Evolutionary conservation across 1,140 invertebrate genomes (phyloP), one percentile per base, ranked within the genome.

Genomic region (Ceratosolen fusciceps): DNA sequence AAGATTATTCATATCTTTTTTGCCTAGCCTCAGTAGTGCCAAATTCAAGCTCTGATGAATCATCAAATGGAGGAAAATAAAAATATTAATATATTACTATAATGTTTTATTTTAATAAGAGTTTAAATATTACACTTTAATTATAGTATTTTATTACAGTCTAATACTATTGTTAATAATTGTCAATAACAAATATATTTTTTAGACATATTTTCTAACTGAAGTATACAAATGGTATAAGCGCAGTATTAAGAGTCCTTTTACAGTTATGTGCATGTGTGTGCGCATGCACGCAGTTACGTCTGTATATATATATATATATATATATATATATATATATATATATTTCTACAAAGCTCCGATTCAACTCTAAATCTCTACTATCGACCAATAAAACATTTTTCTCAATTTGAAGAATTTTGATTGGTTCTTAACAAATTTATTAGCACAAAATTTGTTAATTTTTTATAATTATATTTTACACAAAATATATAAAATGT

Each of bases 201-300:
- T 85, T 86, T 86, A 84, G 83, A 83, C 29, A 80, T 80, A 79
- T 81, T 67, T 83, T 85, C 78, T 73, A 79, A 80, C 74, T 68
- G 71, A 80, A 81, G 76, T 79, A 76, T 79, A 84, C 60, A 82
- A 79, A 81, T 86, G 83, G 77, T 83, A 39, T 85, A 85, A 86
- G 65, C 26, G 67, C 85, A 87, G 86, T 86, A 87, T 87, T 87
- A 85, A 85, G 79, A 86, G 79, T 79, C 74, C 84, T 86, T 83
- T 24, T 80, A 1, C 7, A 47, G n/a, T n/a, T n/a, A n/a, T n/a
- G n/a, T n/a, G n/a, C n/a, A n/a, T n/a, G n/a, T 7, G 39, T 43
- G 39, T 7, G 39, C 39, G 12, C 39, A 43, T 43, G 12, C 5
- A 43, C 39, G 12, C 12, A 43, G 39, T 43, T 43, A n/a, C n/a